Base-by-base conservation (phyloP, 2,113 vertebrate genomes). In the Platichthys stellatus region DNA sequence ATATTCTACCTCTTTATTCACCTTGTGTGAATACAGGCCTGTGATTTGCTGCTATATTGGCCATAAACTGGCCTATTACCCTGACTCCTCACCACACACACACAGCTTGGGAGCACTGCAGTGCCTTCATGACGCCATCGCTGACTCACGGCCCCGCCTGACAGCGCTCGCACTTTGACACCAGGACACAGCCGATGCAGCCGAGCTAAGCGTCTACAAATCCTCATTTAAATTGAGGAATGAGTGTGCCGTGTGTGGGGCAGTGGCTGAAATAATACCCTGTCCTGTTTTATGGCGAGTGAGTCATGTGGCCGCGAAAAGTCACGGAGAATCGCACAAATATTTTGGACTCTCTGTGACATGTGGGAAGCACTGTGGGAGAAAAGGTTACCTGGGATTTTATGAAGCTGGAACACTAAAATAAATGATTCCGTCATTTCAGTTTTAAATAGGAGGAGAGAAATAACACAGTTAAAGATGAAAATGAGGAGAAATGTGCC, bases 21-120 rank as follows among this genome's bases (percentile, higher is more conserved):
- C 59, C 40, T 58, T 58, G 31, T 61, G 38, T 56, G 28, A 62
- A 26, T n/a, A 21, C 15, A 65, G 70, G 35, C 59, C 23, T 24
- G 45, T 63, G 40, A 61, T 64, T 60, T 35, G 15, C 60, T 24
- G 35, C 60, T 82, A 61, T 63, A 64, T 23, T 21, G 31, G 17
- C 63, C 72, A 76, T 88, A 80, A 89, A 85, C 86, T 18, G 24
- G 69, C 31, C 74, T 78, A 79, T 90, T 90, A 89, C 26, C 38
- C 66, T 20, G 38, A 51, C 72, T 54, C 65, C 64, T 56, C 63
- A 69, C 58, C 58, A 5, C 80, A 43, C 83, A 43, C 83, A 77
- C 73, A 64, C 69, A 63, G 51, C 70, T 17, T 57, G 70, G 40
- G 72, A 75, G 31, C 76, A 64, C 83, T 54, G 81, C 83, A 63